Conservation (phyloP, 1,140 invertebrate genomes). For the Gryllus bimaculatus region DNA sequence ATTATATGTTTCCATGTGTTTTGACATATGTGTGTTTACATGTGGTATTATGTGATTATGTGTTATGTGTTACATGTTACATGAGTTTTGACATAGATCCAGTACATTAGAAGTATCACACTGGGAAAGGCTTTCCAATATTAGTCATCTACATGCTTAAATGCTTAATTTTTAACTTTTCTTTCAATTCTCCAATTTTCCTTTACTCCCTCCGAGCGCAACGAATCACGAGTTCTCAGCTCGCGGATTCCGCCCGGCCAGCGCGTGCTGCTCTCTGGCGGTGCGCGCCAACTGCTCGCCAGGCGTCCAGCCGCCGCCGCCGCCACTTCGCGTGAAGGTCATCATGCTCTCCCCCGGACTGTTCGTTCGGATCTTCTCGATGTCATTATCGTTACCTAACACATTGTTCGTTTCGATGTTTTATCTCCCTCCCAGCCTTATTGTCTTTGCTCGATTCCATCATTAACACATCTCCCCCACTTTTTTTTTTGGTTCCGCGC, state of each 20-base stretch:
- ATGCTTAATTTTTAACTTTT: too few relatives aligned
- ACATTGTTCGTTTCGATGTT: not conserved
- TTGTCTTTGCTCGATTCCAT: not conserved
- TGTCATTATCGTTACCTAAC: not conserved
- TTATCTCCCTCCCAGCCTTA: not conserved
- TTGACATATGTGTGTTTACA: too few relatives aligned
- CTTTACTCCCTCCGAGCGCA: too few relatives aligned
- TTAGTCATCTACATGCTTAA: too few relatives aligned
- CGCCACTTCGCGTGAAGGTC: not conserved
- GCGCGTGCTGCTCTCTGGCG: not conserved
- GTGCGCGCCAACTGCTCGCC: not conserved
- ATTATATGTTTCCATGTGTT: too few relatives aligned
- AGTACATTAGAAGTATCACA: too few relatives aligned
- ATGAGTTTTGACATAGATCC: too few relatives aligned
- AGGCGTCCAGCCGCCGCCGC: not conserved
- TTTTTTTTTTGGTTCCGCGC: not conserved
- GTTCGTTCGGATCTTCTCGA: not conserved
- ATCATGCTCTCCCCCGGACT: not conserved
- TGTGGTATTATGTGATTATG: too few relatives aligned
- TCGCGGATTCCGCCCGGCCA: not conserved
- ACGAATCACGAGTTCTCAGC: too few relatives aligned
- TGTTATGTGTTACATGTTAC: too few relatives aligned
- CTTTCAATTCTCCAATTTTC: too few relatives aligned
- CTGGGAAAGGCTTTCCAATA: too few relatives aligned
- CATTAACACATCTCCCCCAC: not conserved